Evolutionary conservation across 2,888 invertebrate genomes (phyloP).

Genomic region (Omphaloscelis lunosa): DNA sequence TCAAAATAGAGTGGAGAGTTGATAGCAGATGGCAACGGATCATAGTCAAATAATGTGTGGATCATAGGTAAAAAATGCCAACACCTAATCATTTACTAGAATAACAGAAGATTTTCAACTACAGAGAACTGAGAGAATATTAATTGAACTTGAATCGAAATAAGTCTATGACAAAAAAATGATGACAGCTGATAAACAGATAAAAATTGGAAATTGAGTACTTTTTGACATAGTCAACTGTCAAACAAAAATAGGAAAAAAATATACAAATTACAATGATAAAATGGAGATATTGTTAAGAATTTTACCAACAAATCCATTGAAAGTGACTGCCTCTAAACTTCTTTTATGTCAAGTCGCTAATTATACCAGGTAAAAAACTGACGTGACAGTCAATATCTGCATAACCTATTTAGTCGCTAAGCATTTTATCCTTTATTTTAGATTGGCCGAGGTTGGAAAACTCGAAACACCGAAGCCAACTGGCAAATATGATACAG

Average conservation of each 20-base stretch:
- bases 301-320: conserved; percentile 83
- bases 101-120: not conserved
- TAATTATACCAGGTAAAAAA: conserved; percentile 85
- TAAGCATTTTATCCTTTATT: conserved; percentile 38
- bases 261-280: conserved; percentile 85
- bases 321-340: conserved; percentile 83
- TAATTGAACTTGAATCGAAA: not conserved
- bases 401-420: conserved; percentile 79
- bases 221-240: conserved; percentile 64
- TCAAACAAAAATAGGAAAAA: conserved; percentile 83
- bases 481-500: conserved; percentile 98
- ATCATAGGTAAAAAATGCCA: not conserved
- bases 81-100: not conserved
- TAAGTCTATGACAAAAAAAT: not conserved
- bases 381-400: conserved; percentile 72
- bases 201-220: not conserved
- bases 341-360: conserved; percentile 85
- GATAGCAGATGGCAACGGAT: not conserved
- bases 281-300: conserved; percentile 90
- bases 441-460: conserved; percentile 98
- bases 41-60: not conserved
- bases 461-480: conserved; percentile 96
- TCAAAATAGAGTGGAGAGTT: not conserved
- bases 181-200: not conserved
- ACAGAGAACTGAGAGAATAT: no score